Conservation (phyloP, 2,797 vertebrate species). For the Onychomys torridus region DNA sequence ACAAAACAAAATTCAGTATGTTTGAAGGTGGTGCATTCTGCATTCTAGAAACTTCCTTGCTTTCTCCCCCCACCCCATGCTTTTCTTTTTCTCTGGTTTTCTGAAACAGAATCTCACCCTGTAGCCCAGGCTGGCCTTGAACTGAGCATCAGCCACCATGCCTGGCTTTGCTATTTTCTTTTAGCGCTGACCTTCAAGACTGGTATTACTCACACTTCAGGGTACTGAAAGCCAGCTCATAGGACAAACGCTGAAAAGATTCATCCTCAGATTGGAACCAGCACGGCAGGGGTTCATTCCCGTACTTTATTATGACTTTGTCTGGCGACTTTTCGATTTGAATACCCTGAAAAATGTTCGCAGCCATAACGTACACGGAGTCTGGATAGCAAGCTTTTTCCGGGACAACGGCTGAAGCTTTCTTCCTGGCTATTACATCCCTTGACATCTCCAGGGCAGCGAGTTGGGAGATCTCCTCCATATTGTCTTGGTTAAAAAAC, state of each 20-base stretch:
- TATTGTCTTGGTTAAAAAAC: slow-evolving; percentile 36
- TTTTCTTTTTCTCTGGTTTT: background rate
- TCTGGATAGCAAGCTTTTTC: slow-evolving; percentile 87
- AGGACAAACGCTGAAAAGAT: slow-evolving; percentile 85
- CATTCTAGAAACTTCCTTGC: background rate
- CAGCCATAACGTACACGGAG: slow-evolving; percentile 90
- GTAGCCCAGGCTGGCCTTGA: background rate
- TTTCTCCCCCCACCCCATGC: too few species aligned
- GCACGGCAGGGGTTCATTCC: slow-evolving; percentile 73
- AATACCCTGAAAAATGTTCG: slow-evolving; percentile 92
- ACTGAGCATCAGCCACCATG: background rate
- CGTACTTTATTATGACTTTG: slow-evolving; percentile 88
- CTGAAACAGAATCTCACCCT: background rate
- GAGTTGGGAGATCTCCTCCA: slow-evolving; percentile 70
- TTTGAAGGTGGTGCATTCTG: background rate
- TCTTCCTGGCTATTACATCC: slow-evolving; percentile 38
- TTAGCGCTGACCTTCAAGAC: background rate
- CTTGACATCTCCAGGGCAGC: slow-evolving; percentile 76
- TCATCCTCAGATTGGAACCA: slow-evolving; percentile 86
- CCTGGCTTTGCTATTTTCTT: background rate
- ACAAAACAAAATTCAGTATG: background rate
- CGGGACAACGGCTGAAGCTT: slow-evolving; percentile 10
- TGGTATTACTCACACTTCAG: slow-evolving; percentile 93
- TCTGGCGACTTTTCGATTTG: slow-evolving; percentile 87
- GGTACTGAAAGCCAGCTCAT: slow-evolving; percentile 92